These are phyloP conservation scores for Umimayanthus kanabou DNA, from an alignment of 92 coral and sea anemone species.

Conservation along the genomic window DNA sequence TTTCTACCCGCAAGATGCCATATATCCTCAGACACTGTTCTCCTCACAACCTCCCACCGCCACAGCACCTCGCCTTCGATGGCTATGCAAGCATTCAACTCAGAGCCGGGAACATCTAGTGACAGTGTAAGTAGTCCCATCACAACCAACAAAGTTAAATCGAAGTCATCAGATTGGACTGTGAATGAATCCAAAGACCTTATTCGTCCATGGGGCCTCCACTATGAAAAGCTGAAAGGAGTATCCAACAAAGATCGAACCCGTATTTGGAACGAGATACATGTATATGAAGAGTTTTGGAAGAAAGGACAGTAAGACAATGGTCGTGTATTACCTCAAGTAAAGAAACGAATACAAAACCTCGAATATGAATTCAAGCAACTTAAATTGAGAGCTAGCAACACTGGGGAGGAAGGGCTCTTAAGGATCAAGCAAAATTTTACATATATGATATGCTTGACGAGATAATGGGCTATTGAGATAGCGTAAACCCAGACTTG, in stretches of 20 bases:
- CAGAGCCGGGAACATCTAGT: background rate
- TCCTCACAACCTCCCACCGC: slow-evolving; percentile 12
- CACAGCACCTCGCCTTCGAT: background rate
- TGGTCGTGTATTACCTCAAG: slow-evolving; percentile 33
- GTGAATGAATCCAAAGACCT: slow-evolving; percentile 9
- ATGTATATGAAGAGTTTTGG: background rate
- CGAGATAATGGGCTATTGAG: slow-evolving; percentile 48
- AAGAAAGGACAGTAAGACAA: background rate
- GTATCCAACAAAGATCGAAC: slow-evolving; percentile 21
- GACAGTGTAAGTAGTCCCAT: slow-evolving; percentile 8
- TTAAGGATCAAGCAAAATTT: slow-evolving; percentile 33
- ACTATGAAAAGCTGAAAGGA: slow-evolving; percentile 7
- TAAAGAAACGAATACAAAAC: slow-evolving; percentile 44
- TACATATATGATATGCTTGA: slow-evolving; percentile 33
- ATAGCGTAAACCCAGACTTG: slow-evolving; percentile 51
- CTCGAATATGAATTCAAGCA: slow-evolving; percentile 54
- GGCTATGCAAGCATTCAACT: slow-evolving; percentile 17
- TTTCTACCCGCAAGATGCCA: slow-evolving; percentile 6
- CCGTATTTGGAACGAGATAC: slow-evolving; percentile 25
- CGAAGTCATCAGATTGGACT: slow-evolving; percentile 35
- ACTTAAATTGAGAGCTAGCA: slow-evolving; percentile 24
- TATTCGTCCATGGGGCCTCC: slow-evolving; percentile 23
- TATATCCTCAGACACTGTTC: slow-evolving; percentile 3
- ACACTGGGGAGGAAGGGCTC: slow-evolving; percentile 50
- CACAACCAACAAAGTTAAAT: slow-evolving; percentile 20